Conservation (phyloP, 2,113 vertebrate species). For the Entelurus aequoreus region DNA sequence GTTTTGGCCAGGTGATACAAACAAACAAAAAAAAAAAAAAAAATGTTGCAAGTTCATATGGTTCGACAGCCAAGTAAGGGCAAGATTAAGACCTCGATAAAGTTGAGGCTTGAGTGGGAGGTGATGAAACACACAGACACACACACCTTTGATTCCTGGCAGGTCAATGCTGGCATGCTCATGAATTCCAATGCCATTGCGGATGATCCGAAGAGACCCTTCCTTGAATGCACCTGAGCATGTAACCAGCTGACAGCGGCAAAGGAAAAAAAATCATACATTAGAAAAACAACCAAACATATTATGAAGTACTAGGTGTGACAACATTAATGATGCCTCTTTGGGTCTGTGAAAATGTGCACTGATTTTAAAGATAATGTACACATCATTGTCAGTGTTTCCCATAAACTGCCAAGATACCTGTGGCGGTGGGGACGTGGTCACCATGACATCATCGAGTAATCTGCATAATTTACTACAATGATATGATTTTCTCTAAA, state of each 20-base stretch:
- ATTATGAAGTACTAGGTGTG: no score
- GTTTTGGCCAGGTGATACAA: constrained; percentile 11
- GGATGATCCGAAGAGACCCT: constrained; percentile 93
- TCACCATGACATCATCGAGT: no score
- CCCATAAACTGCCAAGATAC: no score
- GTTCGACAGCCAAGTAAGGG: constrained; percentile 10
- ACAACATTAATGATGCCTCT: no score
- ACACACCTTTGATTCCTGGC: constrained; percentile 93
- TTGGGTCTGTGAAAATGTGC: no score
- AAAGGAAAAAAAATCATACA: constrained; percentile 10
- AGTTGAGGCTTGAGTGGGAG: constrained; percentile 12
- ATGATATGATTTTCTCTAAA: no score
- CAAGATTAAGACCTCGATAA: constrained; percentile 21
- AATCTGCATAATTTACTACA: no score
- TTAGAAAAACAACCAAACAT: no score
- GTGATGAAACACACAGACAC: constrained; percentile 8
- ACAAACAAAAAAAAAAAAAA: constrained; percentile 22
- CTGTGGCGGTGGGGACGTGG: no score
- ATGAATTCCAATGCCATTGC: constrained; percentile 96
- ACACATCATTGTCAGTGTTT: no score
- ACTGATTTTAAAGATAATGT: no score
- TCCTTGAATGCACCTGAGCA: constrained; percentile 98
- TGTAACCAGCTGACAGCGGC: constrained; percentile 82
- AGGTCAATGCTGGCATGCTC: constrained; percentile 98
- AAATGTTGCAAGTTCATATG: constrained; percentile 12